Conservation (phyloP, 2,888 invertebrate species). For the Volucella inanis region DNA sequence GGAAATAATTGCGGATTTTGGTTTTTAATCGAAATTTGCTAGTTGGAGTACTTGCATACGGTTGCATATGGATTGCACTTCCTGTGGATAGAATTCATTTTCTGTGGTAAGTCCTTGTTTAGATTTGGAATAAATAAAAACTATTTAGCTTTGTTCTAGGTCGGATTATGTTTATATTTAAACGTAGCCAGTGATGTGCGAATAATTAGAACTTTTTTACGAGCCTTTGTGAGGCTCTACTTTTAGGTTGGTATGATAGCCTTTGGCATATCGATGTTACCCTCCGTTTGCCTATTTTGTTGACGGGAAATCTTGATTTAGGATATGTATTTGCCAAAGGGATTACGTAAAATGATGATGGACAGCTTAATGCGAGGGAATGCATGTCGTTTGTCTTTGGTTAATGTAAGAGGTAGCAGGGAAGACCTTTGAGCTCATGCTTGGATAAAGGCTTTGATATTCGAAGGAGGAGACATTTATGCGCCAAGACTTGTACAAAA, state of each 20-base stretch:
- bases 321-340: not conserved
- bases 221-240: not conserved
- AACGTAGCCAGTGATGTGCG: slow-evolving; percentile 18
- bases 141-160: not conserved
- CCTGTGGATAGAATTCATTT: slow-evolving; percentile 22
- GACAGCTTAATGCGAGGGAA: too few species aligned
- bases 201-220: not conserved
- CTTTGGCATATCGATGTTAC: not conserved
- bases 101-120: slow-evolving; percentile 12
- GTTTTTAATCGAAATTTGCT: slow-evolving; percentile 7
- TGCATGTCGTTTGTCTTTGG: too few species aligned
- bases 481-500: too few species aligned
- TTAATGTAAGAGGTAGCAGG: too few species aligned
- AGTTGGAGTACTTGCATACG: slow-evolving; percentile 1
- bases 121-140: not conserved
- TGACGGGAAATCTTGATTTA: slow-evolving; percentile 11
- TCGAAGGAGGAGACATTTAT: too few species aligned
- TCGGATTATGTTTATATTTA: not conserved
- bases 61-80: not conserved
- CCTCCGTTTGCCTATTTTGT: not conserved
- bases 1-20: slow-evolving; percentile 21
- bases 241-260: not conserved
- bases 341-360: too few species aligned
- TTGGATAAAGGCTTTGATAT: too few species aligned
- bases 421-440: too few species aligned